Conservation (phyloP, 2,797 vertebrate species). For the Rhabdophis nuchalis region DNA sequence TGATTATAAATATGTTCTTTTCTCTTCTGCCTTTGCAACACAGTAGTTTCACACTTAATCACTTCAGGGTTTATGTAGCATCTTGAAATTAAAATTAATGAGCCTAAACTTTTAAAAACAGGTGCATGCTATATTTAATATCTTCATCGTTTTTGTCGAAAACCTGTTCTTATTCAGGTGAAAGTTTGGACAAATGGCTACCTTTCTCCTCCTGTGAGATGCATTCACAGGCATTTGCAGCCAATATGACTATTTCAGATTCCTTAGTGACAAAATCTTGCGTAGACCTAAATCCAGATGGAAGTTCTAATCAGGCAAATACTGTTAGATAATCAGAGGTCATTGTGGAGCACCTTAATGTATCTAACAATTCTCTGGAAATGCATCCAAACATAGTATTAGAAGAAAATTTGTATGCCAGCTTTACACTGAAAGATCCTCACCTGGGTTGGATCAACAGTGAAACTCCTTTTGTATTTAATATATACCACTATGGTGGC, state of each 20-base stretch:
- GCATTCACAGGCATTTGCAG: background rate
- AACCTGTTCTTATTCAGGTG: background rate
- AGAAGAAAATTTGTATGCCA: background rate
- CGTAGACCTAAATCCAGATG: background rate
- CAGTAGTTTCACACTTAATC: background rate
- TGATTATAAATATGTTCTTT: background rate
- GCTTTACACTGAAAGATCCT: background rate
- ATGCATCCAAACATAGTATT: background rate
- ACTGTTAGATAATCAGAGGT: background rate
- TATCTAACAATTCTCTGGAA: background rate
- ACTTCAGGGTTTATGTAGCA: background rate
- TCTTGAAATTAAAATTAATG: background rate
- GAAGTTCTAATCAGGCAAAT: background rate
- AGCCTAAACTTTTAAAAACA: background rate
- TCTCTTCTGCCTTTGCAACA: background rate
- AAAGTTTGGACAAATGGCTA: background rate
- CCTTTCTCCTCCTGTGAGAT: background rate
- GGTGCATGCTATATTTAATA: background rate
- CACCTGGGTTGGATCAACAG: background rate
- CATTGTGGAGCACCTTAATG: background rate
- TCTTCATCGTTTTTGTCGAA: background rate
- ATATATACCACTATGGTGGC: background rate
- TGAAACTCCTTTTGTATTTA: background rate
- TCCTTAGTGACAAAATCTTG: background rate
- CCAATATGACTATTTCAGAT: background rate